phyloP scores from a whole-genome alignment of 53 echinoderm and acorn worm genomes.

The Arbacia lixula region DNA sequence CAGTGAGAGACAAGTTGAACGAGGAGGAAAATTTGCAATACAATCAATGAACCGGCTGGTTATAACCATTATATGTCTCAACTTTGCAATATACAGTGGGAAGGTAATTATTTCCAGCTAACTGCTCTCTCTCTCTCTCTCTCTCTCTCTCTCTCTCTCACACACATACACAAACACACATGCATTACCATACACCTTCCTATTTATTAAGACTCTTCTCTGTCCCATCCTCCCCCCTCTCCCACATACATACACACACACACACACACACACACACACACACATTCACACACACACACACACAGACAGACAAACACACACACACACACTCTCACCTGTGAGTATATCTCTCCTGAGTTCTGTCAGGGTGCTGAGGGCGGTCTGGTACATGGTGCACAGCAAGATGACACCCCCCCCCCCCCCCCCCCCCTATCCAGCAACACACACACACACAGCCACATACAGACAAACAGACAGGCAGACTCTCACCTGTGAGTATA shows the following conservation, averaged over 20 bases:
- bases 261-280: neutral
- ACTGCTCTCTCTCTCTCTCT: neutral
- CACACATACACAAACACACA: neutral
- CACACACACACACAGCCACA: too few relatives aligned
- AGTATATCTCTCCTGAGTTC: constrained; percentile 93
- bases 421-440: neutral
- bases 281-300: too few relatives aligned
- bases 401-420: neutral
- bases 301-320: too few relatives aligned
- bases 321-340: constrained; percentile 88
- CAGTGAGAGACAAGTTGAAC: too few relatives aligned
- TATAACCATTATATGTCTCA: too few relatives aligned
- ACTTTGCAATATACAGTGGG: too few relatives aligned
- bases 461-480: too few relatives aligned
- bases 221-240: neutral
- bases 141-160: neutral
- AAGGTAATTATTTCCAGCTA: too few relatives aligned
- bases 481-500: constrained; percentile 85
- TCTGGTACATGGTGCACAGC: constrained; percentile 95
- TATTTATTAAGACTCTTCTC: too few relatives aligned
- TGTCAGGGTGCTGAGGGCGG: constrained; percentile 83
- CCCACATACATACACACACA: neutral
- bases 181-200: too few relatives aligned
- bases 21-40: too few relatives aligned
- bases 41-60: too few relatives aligned